These are phyloP conservation scores for Macrosteles quadrilineatus DNA, from an alignment of 1,140 invertebrate genomes.

Conservation along the genomic window DNA sequence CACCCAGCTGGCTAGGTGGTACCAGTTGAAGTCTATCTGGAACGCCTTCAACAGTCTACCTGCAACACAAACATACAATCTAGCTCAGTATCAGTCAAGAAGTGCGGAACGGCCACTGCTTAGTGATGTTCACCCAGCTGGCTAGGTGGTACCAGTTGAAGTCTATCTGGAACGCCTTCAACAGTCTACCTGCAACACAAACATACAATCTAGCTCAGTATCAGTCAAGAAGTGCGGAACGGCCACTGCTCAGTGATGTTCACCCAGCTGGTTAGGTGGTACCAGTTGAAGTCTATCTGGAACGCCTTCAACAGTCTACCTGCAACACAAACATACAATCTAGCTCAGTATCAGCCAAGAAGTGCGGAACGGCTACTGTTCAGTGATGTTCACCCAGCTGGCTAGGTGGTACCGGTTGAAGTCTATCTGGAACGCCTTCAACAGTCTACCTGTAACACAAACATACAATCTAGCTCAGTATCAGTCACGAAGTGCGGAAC, in stretches of 20 bases:
- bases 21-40: conserved; percentile 99
- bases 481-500: conserved; percentile 53
- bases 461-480: too few species aligned
- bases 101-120: conserved; percentile 97
- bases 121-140: conserved; percentile 97
- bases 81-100: conserved; percentile 95
- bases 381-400: conserved; percentile 97
- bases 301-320: conserved; percentile 95
- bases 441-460: conserved; percentile 71
- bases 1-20: conserved; percentile 94
- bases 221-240: conserved; percentile 54
- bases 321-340: conserved; percentile 54
- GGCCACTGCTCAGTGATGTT: conserved; percentile 99
- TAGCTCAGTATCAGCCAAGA: conserved; percentile 34
- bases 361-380: conserved; percentile 93
- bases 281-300: conserved; percentile 99
- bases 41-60: conserved; percentile 95
- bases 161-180: conserved; percentile 98
- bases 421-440: conserved; percentile 98
- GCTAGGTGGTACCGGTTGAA: conserved; percentile 98
- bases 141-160: conserved; percentile 98
- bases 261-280: conserved; percentile 94
- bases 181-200: conserved; percentile 82
- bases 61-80: too few species aligned
- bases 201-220: too few species aligned